These are phyloP conservation scores for human DNA, from an alignment of 2,113 vertebrate genomes.

Conservation along the genomic window GRCh38 chr15:101007001-101007500, in stretches of 20 bases:
- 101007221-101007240: not conserved
- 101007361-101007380: not conserved
- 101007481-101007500: not conserved
- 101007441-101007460: not conserved
- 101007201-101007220: not conserved
- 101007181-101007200: not conserved
- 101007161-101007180: not conserved
- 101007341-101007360: conserved; percentile 15
- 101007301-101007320: conserved; percentile 27
- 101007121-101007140: not conserved
- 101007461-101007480: not conserved
- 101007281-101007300: conserved; percentile 1
- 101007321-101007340: not conserved
- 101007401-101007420: not conserved
- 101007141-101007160: conserved; percentile 48
- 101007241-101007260: conserved; percentile 47
- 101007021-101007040: not conserved
- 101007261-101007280: conserved; percentile 36
- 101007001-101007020: not conserved
- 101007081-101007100: accelerated
- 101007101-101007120: not conserved
- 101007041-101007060: not conserved
- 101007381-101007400: not conserved
- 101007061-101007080: not conserved
- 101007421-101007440: not conserved